Conservation (phyloP, 2,113 vertebrate genomes). For the Chamaetylas fuelleborni region DNA sequence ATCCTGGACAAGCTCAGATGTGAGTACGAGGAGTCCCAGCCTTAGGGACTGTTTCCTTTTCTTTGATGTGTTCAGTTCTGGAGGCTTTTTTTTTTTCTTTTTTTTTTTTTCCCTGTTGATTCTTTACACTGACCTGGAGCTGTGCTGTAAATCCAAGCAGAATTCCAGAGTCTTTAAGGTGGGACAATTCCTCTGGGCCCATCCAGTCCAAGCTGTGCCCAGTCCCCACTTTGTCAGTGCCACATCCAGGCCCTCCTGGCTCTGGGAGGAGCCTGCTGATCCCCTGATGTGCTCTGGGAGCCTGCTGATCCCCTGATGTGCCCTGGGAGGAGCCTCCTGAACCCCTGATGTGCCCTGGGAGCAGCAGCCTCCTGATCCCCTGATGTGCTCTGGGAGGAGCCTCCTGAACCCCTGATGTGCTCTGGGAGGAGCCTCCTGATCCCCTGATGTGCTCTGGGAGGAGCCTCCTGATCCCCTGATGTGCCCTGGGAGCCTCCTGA, state of each 20-base stretch:
- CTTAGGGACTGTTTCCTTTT: not conserved
- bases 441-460: no score
- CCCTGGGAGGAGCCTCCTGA: no score
- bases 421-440: no score
- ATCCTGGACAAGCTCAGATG: conserved; percentile 96
- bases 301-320: no score
- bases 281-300: no score
- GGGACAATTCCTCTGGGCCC: not conserved
- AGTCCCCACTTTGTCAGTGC: not conserved
- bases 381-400: not conserved
- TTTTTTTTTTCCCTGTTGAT: no score
- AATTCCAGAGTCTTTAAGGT: not conserved
- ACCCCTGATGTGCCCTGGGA: no score
- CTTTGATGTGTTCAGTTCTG: rapidly evolving
- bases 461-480: no score
- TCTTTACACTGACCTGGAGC: rapidly evolving
- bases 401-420: not conserved
- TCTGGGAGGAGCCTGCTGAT: not conserved
- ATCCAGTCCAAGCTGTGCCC: rapidly evolving
- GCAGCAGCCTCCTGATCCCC: no score
- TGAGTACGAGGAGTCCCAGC: conserved; percentile 71
- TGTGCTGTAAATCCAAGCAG: not conserved
- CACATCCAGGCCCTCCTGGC: not conserved
- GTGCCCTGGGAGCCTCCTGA: no score
- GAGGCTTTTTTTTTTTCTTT: not conserved